A percentile compares a stretch with the other conserved stretches of the same genome.
Conservation (phyloP, 2,888 invertebrate species). For the Rhogogaster chlorosoma region DNA sequence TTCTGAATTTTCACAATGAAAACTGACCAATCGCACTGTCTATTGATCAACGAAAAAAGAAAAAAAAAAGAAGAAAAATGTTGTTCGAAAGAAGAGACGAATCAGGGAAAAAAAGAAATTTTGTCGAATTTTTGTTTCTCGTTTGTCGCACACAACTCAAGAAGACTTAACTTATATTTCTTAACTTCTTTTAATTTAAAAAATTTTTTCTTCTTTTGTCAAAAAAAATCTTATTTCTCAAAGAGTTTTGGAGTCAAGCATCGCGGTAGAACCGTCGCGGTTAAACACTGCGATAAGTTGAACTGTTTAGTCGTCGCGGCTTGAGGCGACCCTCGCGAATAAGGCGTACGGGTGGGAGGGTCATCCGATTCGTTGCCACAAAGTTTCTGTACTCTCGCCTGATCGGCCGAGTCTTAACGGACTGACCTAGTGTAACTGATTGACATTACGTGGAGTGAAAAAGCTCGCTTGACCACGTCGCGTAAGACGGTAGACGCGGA, state of each 20-base stretch:
- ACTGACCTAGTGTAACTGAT: conserved; percentile 38
- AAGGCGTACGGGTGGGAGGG: conserved; percentile 46
- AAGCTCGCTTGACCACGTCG: background rate
- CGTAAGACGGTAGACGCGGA: background rate
- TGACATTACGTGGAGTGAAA: background rate
- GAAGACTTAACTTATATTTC: background rate
- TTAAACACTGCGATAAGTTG: conserved; percentile 42
- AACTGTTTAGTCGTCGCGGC: conserved; percentile 25
- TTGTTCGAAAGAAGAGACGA: background rate
- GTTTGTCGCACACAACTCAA: background rate
- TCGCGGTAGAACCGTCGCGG: conserved; percentile 37
- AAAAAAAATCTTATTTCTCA: background rate
- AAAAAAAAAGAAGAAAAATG: background rate
- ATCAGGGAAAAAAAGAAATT: background rate
- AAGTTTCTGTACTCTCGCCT: conserved; percentile 24
- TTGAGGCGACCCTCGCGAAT: conserved; percentile 35
- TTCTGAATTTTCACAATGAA: background rate
- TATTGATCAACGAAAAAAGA: background rate
- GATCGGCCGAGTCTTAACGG: conserved; percentile 2
- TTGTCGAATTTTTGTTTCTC: background rate
- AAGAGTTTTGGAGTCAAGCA: conserved; percentile 15
- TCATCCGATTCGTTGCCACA: conserved; percentile 47
- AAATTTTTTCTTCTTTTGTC: background rate
- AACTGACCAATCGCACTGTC: background rate
- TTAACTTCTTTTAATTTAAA: background rate